These are phyloP conservation scores for Lamellibrachia columna DNA, from an alignment of 2,888 invertebrate genomes.

Conservation along the genomic window DNA sequence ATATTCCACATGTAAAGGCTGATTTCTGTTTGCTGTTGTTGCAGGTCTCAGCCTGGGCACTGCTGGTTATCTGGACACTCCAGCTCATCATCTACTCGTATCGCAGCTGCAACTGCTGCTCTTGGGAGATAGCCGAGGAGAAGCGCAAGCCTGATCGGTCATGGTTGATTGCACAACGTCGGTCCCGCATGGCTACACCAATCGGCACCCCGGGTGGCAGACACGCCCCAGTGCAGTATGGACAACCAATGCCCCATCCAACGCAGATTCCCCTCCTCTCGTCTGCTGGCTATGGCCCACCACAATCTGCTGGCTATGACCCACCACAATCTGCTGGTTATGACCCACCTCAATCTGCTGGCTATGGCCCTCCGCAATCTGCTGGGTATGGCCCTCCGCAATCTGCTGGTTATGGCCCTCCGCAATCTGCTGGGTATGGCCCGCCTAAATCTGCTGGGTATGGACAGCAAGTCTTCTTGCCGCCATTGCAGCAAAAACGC, in stretches of 20 bases:
- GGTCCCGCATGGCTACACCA: slow-evolving; percentile 45
- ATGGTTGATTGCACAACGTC: slow-evolving; percentile 38
- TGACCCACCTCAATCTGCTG: background rate
- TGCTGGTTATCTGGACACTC: slow-evolving; percentile 30
- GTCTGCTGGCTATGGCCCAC: background rate
- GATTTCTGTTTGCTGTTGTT: background rate
- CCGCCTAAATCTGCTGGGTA: background rate
- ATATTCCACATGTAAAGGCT: background rate
- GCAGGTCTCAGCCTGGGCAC: slow-evolving; percentile 41
- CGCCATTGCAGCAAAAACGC: background rate
- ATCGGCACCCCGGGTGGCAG: slow-evolving; percentile 42
- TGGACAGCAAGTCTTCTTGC: background rate
- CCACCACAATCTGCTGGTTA: background rate
- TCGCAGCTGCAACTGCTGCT: slow-evolving; percentile 37
- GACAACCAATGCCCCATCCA: slow-evolving; percentile 13
- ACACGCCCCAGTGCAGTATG: slow-evolving; percentile 32
- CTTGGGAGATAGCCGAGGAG: slow-evolving; percentile 44
- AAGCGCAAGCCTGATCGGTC: slow-evolving; percentile 41
- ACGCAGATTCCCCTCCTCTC: background rate
- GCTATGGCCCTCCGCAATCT: background rate
- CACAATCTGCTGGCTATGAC: background rate
- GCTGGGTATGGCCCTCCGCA: background rate
- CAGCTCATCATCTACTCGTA: slow-evolving; percentile 25
- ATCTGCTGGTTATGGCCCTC: background rate
- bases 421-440: background rate